Base-by-base conservation (phyloP, 30 jellyfish, hydroid and myxozoan genomes). In the Hydra vulgaris region DNA sequence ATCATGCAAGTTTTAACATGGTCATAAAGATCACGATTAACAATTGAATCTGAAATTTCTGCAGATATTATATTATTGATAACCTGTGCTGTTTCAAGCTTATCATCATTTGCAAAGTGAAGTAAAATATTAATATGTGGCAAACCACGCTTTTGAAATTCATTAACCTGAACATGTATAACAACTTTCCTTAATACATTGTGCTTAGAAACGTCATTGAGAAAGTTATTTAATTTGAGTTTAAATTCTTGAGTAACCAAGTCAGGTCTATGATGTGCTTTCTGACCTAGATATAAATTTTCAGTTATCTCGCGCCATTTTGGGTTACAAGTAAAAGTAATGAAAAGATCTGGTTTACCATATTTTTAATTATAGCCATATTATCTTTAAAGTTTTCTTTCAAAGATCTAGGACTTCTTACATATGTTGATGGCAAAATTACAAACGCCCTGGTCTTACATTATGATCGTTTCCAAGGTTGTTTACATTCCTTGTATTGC, bases 301-400 rank as follows among this genome's bases (percentile, higher is more conserved):
- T 74, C 86, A 19, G 16, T 27, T 25, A 82, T 75, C 53, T 86
- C 95, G 8, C 25, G 76, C 76, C 76, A 69, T 20, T 69, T 69
- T 23, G 85, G 89, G 81, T 87, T 87, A 17, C 78, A 80, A 73
- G 92, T 84, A 21, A 84, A 20, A 27, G 92, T 77, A n/a, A 84
- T 54, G 23, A 78, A 85, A n/a, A 68, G 66, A 78, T 84, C 94
- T 25, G 94, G 89, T 22, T 72, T 69, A 17, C 88, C 88, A 54
- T 70, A 66, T 12, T 40, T 40, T 40, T 40, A 40, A 40, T 70
- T 53, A 76, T 40, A 40, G 61, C 61, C 61, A 40, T 40, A 40
- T 5, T 12, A 40, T 40, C 61, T 40, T 40, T 12, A 79, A 20
- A 83, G 56, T 76, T 75, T 53, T 85, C 84, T 21, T 70, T 17